Conservation (phyloP, 2,113 vertebrate species). For the Microtus ochrogaster region DNA sequence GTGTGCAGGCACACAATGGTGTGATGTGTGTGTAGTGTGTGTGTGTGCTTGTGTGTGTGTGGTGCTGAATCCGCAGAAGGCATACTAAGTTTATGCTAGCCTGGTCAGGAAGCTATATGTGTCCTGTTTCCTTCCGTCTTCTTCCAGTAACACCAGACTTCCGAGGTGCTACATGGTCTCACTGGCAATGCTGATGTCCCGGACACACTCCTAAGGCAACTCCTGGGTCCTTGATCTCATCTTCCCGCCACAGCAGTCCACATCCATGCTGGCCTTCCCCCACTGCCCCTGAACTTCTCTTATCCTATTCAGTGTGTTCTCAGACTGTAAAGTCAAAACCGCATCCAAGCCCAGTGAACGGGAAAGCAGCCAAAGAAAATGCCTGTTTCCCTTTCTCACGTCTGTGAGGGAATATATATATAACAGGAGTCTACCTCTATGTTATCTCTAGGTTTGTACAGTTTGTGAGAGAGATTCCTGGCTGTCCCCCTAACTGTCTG, state of each 20-base stretch:
- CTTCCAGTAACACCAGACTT: not conserved
- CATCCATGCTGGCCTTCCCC: not conserved
- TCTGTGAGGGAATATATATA: constrained; percentile 3
- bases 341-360: not conserved
- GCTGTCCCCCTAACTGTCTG: constrained; percentile 47
- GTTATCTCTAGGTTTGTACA: constrained; percentile 42
- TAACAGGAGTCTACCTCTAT: not conserved
- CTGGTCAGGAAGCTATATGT: not conserved
- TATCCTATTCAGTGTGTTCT: not conserved
- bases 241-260: not conserved
- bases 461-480: constrained; percentile 19
- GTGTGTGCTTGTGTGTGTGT: not conserved
- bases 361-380: constrained; percentile 63
- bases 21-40: not conserved
- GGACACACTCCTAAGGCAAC: not conserved
- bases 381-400: not conserved
- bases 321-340: not conserved
- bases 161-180: not conserved
- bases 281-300: not conserved
- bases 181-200: not conserved
- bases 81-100: not conserved
- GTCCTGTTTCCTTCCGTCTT: not conserved
- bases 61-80: not conserved
- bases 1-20: not conserved
- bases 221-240: not conserved